Percentiles rank a stretch among this genome's conserved stretches.
phyloP scores from a whole-genome alignment of 2,888 invertebrate genomes.

The Rosalia funebris region DNA sequence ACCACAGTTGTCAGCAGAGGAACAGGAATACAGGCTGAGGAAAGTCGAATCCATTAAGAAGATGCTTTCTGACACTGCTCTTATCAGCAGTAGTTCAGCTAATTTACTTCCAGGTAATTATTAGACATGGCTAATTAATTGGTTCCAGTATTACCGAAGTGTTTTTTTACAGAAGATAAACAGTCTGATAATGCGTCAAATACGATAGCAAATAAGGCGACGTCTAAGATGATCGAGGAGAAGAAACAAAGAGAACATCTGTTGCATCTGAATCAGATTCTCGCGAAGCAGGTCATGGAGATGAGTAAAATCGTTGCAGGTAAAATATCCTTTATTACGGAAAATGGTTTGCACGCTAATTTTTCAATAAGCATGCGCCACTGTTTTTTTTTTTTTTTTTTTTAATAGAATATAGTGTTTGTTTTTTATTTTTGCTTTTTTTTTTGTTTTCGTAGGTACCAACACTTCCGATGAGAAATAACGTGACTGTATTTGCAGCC shows the following conservation, averaged over 20 bases:
- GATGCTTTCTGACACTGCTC: slow-evolving; percentile 82
- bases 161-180: slow-evolving; percentile 49
- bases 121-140: background rate
- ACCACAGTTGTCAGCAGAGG: slow-evolving; percentile 86
- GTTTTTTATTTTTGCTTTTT: slow-evolving; percentile 44
- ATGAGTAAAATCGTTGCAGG: slow-evolving; percentile 96
- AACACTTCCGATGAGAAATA: slow-evolving; percentile 58
- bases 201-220: slow-evolving; percentile 60
- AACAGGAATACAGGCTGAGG: slow-evolving; percentile 82
- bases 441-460: slow-evolving; percentile 60
- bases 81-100: slow-evolving; percentile 60
- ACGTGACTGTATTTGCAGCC: slow-evolving; percentile 51
- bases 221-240: slow-evolving; percentile 73
- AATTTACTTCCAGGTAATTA: slow-evolving; percentile 51
- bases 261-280: slow-evolving; percentile 88
- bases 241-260: slow-evolving; percentile 89
- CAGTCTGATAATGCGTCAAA: slow-evolving; percentile 49
- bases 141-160: too few relatives aligned
- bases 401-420: slow-evolving; percentile 19
- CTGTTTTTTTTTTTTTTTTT: slow-evolving; percentile 37
- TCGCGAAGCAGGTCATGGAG: slow-evolving; percentile 94
- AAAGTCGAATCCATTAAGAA: slow-evolving; percentile 92
- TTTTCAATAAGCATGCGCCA: slow-evolving; percentile 33
- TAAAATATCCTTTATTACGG: slow-evolving; percentile 65
- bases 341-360: slow-evolving; percentile 21